phyloP scores from a whole-genome alignment of 2,113 vertebrate species.

The Varanus salvator region DNA sequence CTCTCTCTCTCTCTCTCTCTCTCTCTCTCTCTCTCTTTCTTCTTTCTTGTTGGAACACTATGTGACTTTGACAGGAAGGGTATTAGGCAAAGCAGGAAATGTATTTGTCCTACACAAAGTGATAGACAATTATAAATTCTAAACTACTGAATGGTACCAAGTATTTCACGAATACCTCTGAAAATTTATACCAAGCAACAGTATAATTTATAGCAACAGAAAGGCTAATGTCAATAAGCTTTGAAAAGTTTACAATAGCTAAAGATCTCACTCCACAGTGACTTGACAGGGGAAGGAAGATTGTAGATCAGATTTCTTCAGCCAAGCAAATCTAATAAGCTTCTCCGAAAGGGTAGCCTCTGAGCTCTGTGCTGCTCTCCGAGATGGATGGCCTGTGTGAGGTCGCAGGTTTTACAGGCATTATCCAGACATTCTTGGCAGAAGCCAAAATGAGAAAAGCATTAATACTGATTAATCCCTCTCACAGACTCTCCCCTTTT shows the following conservation, averaged over 20 bases:
- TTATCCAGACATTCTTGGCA: constrained; percentile 22
- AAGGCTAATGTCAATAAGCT: not conserved
- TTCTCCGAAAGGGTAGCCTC: not conserved
- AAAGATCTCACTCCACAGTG: not conserved
- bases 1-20: not conserved
- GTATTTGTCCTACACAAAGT: not conserved
- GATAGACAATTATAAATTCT: not conserved
- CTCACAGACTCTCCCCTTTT: constrained; percentile 2
- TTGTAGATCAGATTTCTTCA: not conserved
- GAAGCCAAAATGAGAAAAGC: constrained; percentile 23
- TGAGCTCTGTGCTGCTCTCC: constrained; percentile 21
- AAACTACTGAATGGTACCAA: not conserved
- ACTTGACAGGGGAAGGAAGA: not conserved
- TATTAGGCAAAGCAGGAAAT: not conserved
- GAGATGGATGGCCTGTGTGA: constrained; percentile 26
- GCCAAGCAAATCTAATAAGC: constrained; percentile 10
- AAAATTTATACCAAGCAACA: not conserved
- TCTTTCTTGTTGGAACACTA: not conserved
- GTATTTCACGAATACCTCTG: not conserved
- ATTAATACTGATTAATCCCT: constrained; percentile 60
- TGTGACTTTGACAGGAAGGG: not conserved
- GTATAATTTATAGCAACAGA: not conserved
- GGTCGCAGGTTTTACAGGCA: constrained; percentile 42
- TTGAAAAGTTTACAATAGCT: not conserved
- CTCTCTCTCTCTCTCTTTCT: not conserved